Conservation (phyloP, 35 echinoderm and acorn worm species). For the Ophioderma brevispina region DNA sequence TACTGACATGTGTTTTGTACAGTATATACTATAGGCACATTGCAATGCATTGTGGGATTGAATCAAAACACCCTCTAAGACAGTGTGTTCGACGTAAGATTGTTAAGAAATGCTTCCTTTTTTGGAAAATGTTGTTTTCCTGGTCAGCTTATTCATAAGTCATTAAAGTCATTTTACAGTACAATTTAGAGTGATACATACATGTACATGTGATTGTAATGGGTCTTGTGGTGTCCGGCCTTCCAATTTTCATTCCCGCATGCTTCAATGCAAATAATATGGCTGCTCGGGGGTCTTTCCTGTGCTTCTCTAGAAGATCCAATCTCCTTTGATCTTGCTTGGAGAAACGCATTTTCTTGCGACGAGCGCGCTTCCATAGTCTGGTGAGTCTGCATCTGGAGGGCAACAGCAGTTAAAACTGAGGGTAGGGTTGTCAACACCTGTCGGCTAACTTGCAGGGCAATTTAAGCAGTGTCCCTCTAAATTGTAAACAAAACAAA, state of each 20-base stretch:
- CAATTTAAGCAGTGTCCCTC: too few species aligned
- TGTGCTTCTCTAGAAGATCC: conserved; percentile 57
- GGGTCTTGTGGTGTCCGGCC: conserved; percentile 53
- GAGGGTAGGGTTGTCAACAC: not conserved
- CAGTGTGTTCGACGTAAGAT: too few species aligned
- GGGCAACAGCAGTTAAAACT: not conserved
- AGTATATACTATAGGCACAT: too few species aligned
- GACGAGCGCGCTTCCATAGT: not conserved
- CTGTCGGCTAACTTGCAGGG: not conserved
- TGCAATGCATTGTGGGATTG: too few species aligned
- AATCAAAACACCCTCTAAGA: too few species aligned
- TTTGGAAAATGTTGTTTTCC: not conserved
- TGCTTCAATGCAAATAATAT: conserved; percentile 63
- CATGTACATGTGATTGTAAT: conserved; percentile 91
- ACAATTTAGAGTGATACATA: not conserved
- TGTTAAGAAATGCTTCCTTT: not conserved
- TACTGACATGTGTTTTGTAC: too few species aligned
- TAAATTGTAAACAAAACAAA: too few species aligned
- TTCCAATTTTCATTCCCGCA: conserved; percentile 77
- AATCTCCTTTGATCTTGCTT: conserved; percentile 66
- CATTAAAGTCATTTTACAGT: not conserved
- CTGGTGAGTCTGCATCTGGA: not conserved
- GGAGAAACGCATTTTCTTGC: conserved; percentile 59
- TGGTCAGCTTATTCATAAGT: not conserved
- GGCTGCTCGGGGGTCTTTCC: conserved; percentile 61